Conservation (phyloP, 2,888 invertebrate genomes). For the Danaus chrysippus region DNA sequence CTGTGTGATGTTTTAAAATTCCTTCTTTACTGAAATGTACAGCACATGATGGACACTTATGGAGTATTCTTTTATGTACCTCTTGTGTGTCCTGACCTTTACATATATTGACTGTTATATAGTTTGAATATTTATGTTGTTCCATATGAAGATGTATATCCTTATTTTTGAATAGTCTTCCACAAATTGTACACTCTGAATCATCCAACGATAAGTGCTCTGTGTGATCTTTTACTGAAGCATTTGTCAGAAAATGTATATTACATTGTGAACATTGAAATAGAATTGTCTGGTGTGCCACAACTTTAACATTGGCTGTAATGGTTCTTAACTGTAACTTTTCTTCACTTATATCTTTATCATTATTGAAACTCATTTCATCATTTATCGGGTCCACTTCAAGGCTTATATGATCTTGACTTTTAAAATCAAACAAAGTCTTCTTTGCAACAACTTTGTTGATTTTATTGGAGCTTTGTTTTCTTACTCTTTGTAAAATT, state of each 20-base stretch:
- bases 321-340: not conserved
- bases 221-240: constrained; percentile 45
- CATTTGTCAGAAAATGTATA: constrained; percentile 51
- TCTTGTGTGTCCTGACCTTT: constrained; percentile 29
- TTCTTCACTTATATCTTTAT: constrained; percentile 7
- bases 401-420: not conserved
- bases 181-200: constrained; percentile 55
- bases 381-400: not conserved
- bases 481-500: constrained; percentile 10
- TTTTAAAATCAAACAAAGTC: not conserved
- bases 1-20: constrained; percentile 43
- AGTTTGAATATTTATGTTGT: constrained; percentile 49
- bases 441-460: not conserved
- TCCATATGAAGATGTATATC: constrained; percentile 48
- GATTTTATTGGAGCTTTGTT: not conserved
- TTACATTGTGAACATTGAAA: constrained; percentile 59
- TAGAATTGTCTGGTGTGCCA: constrained; percentile 41
- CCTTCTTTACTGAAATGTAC: constrained; percentile 51
- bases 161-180: constrained; percentile 48
- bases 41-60: constrained; percentile 52
- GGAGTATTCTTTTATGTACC: constrained; percentile 38
- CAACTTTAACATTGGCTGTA: constrained; percentile 8
- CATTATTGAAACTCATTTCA: not conserved
- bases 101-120: constrained; percentile 43
- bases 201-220: constrained; percentile 48